Evolutionary conservation across 2,888 invertebrate species (phyloP).

Genomic region (Dryocosmus kuriphilus): DNA sequence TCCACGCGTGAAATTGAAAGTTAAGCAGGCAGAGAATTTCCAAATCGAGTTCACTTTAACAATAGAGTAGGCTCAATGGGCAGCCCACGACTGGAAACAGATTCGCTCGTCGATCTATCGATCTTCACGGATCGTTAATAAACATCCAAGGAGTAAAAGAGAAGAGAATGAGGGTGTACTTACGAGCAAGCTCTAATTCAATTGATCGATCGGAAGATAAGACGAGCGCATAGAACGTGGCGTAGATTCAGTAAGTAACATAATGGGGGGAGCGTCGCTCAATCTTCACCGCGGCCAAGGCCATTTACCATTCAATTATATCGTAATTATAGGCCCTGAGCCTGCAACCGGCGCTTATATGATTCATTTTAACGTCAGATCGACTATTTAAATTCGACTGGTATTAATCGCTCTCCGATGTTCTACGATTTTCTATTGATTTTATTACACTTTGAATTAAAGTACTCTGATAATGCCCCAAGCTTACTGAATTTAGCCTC

Average conservation of each 20-base stretch:
- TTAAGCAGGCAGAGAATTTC: constrained; percentile 29
- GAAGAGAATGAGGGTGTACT: constrained; percentile 49
- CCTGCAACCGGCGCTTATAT: constrained; percentile 45
- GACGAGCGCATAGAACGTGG: constrained; percentile 48
- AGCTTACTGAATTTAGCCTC: constrained; percentile 2
- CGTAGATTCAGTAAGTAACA: constrained; percentile 45
- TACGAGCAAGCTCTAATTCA: constrained; percentile 60
- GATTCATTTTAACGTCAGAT: constrained; percentile 16
- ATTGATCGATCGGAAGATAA: constrained; percentile 64
- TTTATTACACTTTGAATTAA: not conserved
- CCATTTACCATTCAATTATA: constrained; percentile 62
- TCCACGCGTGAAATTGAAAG: constrained; percentile 22
- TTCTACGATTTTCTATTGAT: constrained; percentile 12
- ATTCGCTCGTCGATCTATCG: constrained; percentile 29
- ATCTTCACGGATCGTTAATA: constrained; percentile 15
- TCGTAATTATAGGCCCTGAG: constrained; percentile 59
- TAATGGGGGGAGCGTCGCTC: constrained; percentile 55
- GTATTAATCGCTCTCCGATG: constrained; percentile 10
- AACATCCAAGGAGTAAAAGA: constrained; percentile 38
- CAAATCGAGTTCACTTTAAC: constrained; percentile 31
- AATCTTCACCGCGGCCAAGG: constrained; percentile 46
- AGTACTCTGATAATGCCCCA: not conserved
- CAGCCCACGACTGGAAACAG: not conserved
- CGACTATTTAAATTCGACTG: constrained; percentile 38
- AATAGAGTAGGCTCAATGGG: constrained; percentile 20